Evolutionary conservation across 2,797 vertebrate species (phyloP), one percentile per base, ranked within the genome.

Genomic region (Clamator glandarius): DNA sequence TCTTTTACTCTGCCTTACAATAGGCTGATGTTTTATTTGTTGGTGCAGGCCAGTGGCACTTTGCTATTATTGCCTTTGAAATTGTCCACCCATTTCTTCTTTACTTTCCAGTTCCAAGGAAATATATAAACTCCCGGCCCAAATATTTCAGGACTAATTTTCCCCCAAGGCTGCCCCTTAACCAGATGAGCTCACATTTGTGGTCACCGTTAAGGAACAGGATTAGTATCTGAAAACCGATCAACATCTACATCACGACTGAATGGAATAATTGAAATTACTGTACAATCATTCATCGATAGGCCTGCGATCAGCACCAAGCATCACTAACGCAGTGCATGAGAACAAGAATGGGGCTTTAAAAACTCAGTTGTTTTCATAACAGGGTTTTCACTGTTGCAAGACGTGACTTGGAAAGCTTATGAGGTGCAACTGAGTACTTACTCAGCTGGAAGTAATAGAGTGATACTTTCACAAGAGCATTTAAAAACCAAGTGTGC

Each of bases 391-490:
- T 90, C 93, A 84, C 90, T 94, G 90, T 76, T 88, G 79, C 17
- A 4, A 90, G 90, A 96, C 69, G 74, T 92, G 91, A 96, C 96
- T 93, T 95, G 90, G 92, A 94, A 88, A 84, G 87, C 75, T 96
- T 92, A 96, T 94, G 92, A 94, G 90, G 82, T 82, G 86, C 70
- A 92, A 93, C 95, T 95, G 86, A 95, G 94, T 77, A 95, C 93
- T 96, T 96, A 96, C 89, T 96, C 93, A 95, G 95, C 91, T 93
- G 94, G 90, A 94, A 96, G 85, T 95, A 95, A 96, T 64, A 89
- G 55, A 95, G 90, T 31, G 81, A 69, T 93, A 94, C 80, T 92
- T 92, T 88, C 91, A 95, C 84, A 92, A 95, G 93, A 93, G 66
- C 55, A 31, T 74, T 94, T 88, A 95, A 94, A 94, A 92, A 91